Conservation (phyloP, 2,113 vertebrate genomes). For the Daboia siamensis region DNA sequence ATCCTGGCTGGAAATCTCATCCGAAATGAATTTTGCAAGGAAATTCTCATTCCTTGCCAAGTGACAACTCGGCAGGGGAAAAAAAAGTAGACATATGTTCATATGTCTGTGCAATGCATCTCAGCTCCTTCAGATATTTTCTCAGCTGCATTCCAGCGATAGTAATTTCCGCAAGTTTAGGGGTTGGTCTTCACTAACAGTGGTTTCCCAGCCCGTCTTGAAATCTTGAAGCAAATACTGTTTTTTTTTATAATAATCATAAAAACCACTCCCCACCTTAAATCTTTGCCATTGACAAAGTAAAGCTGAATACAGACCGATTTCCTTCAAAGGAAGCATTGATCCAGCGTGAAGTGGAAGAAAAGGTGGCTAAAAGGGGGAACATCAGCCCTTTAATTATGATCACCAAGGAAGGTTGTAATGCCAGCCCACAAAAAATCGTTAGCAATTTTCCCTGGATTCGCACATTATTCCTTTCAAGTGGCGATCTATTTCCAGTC, state of each 20-base stretch:
- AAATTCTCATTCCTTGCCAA: not conserved
- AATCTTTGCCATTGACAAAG: not conserved
- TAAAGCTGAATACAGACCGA: not conserved
- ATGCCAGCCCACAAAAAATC: not conserved
- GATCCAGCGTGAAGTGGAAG: not conserved
- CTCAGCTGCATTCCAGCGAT: not conserved
- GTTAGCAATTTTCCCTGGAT: slow-evolving; percentile 1
- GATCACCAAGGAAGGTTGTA: not conserved
- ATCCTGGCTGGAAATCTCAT: not conserved
- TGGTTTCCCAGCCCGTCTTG: not conserved
- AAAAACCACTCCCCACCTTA: not conserved
- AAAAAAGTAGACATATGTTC: not conserved
- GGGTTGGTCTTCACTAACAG: too few species aligned
- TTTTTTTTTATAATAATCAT: too few species aligned
- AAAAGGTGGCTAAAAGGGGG: not conserved
- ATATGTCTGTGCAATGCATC: not conserved
- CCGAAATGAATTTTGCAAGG: not conserved
- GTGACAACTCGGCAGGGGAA: not conserved
- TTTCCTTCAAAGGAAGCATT: not conserved
- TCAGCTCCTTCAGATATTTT: not conserved
- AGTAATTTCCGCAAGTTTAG: not conserved
- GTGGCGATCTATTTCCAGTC: not conserved
- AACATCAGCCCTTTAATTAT: not conserved
- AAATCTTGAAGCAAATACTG: not conserved
- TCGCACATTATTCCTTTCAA: slow-evolving; percentile 20